Percentiles rank a stretch among this genome's conserved stretches.
Evolutionary conservation across 1,140 invertebrate genomes (phyloP).

Genomic region (Hydropsyche tenuis): DNA sequence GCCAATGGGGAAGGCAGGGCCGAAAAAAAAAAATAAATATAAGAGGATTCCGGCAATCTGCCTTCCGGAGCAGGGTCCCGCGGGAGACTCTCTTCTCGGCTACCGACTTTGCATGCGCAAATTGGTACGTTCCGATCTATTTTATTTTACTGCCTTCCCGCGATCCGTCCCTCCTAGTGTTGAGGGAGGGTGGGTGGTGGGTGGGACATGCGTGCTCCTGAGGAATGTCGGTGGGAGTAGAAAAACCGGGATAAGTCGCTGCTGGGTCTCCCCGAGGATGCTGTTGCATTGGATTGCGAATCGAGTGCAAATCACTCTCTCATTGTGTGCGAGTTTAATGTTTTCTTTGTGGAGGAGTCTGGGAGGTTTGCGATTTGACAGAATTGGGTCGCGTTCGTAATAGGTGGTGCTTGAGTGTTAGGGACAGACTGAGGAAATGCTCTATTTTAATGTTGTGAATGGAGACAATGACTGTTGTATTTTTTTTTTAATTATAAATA

Average conservation of each 20-base stretch:
- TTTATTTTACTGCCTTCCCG: constrained; percentile 41
- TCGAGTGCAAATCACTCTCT: constrained; percentile 9
- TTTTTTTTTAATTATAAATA: too few relatives aligned
- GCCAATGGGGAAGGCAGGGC: not conserved
- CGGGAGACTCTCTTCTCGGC: constrained; percentile 18
- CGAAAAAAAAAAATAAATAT: constrained; percentile 24
- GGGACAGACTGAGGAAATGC: too few relatives aligned
- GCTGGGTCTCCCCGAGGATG: not conserved
- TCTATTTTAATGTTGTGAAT: too few relatives aligned
- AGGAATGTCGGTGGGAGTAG: too few relatives aligned
- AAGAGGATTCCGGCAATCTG: constrained; percentile 40
- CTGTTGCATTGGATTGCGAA: not conserved
- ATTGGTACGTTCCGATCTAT: constrained; percentile 47
- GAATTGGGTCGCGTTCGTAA: too few relatives aligned
- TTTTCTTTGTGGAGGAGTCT: too few relatives aligned
- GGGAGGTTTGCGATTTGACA: too few relatives aligned
- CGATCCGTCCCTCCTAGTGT: not conserved
- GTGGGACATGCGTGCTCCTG: too few relatives aligned
- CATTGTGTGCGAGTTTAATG: not conserved
- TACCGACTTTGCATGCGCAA: constrained; percentile 45
- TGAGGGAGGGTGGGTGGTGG: too few relatives aligned
- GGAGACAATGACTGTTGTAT: too few relatives aligned
- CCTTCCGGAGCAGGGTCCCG: constrained; percentile 18
- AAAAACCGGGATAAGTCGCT: too few relatives aligned
- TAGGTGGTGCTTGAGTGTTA: too few relatives aligned